These are phyloP conservation scores for Anticlea derivata DNA, from an alignment of 2,888 invertebrate genomes.

Conservation along the genomic window DNA sequence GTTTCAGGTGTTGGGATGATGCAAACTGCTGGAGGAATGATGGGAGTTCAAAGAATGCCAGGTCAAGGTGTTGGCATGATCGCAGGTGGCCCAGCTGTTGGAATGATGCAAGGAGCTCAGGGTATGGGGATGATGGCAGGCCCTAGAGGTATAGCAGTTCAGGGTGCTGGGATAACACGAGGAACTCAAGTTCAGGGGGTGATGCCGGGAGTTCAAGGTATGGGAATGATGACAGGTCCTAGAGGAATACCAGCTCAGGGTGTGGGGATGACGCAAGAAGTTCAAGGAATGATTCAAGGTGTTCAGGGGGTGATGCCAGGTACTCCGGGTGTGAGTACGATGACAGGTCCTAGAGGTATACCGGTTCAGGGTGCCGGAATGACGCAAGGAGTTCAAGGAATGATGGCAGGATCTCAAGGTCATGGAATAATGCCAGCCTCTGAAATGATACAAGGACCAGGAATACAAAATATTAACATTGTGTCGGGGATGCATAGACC, in stretches of 20 bases:
- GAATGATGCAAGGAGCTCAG: constrained; percentile 1
- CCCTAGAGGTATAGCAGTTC: not conserved
- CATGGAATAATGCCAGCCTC: constrained; percentile 4
- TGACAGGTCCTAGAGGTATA: constrained; percentile 6
- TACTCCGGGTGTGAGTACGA: not conserved
- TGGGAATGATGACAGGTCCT: constrained; percentile 2
- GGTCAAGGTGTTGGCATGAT: not conserved
- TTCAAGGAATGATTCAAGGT: constrained; percentile 1
- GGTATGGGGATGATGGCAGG: not conserved
- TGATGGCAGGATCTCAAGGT: not conserved
- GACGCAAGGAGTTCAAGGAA: not conserved
- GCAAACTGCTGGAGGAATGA: not conserved
- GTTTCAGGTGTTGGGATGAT: constrained; percentile 5
- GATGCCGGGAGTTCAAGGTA: constrained; percentile 2
- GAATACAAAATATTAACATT: not conserved
- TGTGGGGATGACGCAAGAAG: not conserved
- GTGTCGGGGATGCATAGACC: not conserved
- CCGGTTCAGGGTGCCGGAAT: not conserved
- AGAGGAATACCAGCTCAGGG: constrained; percentile 5
- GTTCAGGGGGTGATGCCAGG: constrained; percentile 3
- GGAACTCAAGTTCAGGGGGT: constrained; percentile 3
- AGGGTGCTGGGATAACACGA: not conserved
- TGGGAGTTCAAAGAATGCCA: constrained; percentile 14
- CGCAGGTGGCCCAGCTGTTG: not conserved
- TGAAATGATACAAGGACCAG: not conserved